These are phyloP conservation scores for Perca flavescens DNA, from an alignment of 2,113 vertebrate species.

Conservation along the genomic window DNA sequence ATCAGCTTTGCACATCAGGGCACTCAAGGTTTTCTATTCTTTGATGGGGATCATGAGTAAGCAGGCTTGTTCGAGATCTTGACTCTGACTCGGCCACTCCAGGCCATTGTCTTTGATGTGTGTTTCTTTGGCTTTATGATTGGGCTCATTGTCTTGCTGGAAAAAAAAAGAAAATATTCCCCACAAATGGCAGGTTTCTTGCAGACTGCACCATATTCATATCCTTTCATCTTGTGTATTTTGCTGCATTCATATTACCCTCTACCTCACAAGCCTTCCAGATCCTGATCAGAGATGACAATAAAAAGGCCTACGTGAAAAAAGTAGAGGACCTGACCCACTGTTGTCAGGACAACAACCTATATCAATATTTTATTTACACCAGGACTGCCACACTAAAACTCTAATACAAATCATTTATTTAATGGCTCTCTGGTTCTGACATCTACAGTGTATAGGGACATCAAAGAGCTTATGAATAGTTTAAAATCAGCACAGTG, in stretches of 20 bases:
- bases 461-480: slow-evolving; percentile 3
- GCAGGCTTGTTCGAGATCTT: neutral
- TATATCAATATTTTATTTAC: too few species aligned
- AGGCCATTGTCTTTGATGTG: neutral
- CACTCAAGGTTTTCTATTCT: neutral
- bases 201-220: neutral
- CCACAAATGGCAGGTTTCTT: neutral
- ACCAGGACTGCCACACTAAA: too few species aligned
- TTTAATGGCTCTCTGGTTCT: neutral
- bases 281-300: too few species aligned
- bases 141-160: neutral
- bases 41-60: neutral
- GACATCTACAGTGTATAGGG: neutral
- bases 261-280: neutral
- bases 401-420: neutral
- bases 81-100: neutral
- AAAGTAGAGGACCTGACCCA: too few species aligned
- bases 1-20: neutral
- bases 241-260: neutral
- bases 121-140: neutral
- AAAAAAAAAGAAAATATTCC: neutral
- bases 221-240: too few species aligned
- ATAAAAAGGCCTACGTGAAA: too few species aligned
- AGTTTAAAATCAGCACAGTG: slow-evolving; percentile 37
- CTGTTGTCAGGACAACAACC: too few species aligned